These are phyloP conservation scores for Didymodactylos carnosus DNA, from an alignment of 2,888 invertebrate species.

Conservation along the genomic window DNA sequence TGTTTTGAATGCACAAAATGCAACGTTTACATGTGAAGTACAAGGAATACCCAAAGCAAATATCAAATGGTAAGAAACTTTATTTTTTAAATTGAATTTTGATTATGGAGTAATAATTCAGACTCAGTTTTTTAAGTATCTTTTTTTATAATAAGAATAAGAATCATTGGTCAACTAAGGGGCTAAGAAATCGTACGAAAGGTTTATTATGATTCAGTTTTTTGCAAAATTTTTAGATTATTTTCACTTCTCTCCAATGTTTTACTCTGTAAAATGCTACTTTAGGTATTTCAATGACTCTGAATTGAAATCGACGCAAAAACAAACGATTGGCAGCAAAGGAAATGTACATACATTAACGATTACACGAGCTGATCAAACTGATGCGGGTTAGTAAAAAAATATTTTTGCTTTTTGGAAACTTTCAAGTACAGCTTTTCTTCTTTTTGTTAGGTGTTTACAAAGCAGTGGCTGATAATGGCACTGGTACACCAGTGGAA, in stretches of 20 bases:
- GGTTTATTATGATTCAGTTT: too few relatives aligned
- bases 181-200: too few relatives aligned
- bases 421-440: too few relatives aligned
- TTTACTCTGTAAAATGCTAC: too few relatives aligned
- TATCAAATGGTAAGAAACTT: background rate
- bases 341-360: background rate
- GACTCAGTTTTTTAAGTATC: background rate
- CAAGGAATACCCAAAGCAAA: background rate
- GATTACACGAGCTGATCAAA: background rate
- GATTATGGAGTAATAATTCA: background rate
- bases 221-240: too few relatives aligned
- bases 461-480: background rate
- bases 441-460: background rate
- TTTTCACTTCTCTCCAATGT: too few relatives aligned
- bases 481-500: background rate
- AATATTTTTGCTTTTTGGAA: too few relatives aligned
- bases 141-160: too few relatives aligned
- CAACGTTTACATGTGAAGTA: background rate
- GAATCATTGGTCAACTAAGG: too few relatives aligned
- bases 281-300: background rate
- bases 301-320: background rate
- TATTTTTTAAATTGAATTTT: too few relatives aligned
- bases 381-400: background rate
- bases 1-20: background rate
- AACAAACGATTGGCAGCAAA: background rate